phyloP scores from a whole-genome alignment of 2,113 vertebrate genomes.

The Indicator indicator region DNA sequence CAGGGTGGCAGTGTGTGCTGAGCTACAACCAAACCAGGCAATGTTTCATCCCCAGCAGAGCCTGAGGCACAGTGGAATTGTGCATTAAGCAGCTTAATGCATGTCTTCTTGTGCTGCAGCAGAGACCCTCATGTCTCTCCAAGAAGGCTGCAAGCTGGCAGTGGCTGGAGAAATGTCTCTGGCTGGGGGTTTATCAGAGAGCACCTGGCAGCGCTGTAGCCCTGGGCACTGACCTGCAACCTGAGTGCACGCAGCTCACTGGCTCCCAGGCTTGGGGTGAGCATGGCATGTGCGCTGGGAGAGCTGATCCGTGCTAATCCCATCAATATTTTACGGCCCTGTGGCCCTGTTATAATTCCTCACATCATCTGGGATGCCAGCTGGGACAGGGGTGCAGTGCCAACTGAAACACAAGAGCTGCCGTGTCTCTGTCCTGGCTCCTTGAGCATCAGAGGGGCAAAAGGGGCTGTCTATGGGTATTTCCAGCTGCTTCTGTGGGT shows the following conservation, averaged over 20 bases:
- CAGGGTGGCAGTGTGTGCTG: background rate
- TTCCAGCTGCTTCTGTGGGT: fast-evolving
- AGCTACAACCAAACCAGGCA: background rate
- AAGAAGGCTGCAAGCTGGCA: background rate
- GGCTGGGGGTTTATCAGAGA: background rate
- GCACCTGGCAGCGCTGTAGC: fast-evolving
- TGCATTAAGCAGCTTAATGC: background rate
- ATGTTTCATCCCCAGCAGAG: background rate
- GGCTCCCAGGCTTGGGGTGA: background rate
- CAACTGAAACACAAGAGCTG: conserved; percentile 7
- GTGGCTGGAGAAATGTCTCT: background rate
- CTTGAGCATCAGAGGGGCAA: background rate
- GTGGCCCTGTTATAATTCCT: conserved; percentile 28
- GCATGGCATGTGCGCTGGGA: background rate
- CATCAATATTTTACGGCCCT: conserved; percentile 40
- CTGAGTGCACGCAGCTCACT: fast-evolving
- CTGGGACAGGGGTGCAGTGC: background rate
- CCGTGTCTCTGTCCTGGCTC: background rate
- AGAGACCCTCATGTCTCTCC: fast-evolving
- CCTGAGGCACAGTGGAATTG: background rate
- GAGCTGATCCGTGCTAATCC: conserved; percentile 53
- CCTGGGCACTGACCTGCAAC: background rate
- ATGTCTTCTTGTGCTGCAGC: fast-evolving
- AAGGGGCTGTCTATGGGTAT: background rate
- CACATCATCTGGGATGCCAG: background rate